These are phyloP conservation scores for Tiliacea aurago DNA, from an alignment of 2,888 invertebrate genomes.

Conservation along the genomic window DNA sequence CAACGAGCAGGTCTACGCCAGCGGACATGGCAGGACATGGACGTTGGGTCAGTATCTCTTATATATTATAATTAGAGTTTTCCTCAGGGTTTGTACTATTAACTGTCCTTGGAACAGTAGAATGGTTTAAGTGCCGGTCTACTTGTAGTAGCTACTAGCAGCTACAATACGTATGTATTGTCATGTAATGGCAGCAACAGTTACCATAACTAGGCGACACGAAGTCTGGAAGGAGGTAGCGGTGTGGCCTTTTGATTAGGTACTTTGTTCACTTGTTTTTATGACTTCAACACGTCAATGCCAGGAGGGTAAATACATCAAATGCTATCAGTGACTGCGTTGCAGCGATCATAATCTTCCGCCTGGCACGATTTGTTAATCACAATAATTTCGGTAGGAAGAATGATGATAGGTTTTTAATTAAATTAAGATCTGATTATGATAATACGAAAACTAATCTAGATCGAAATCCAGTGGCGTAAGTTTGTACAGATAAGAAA, in stretches of 20 bases:
- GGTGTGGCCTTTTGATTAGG: neutral
- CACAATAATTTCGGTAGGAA: slow-evolving; percentile 17
- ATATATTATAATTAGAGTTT: neutral
- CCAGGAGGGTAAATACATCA: too few relatives aligned
- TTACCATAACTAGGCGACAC: neutral
- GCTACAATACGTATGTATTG: too few relatives aligned
- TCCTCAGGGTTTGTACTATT: neutral
- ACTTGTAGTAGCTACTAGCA: neutral
- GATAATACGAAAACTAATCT: slow-evolving; percentile 19
- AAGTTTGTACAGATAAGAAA: slow-evolving; percentile 3
- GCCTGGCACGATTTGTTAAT: slow-evolving; percentile 16
- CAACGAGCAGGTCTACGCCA: slow-evolving; percentile 72
- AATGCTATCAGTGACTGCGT: slow-evolving; percentile 5
- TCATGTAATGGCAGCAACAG: neutral
- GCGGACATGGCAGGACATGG: slow-evolving; percentile 84
- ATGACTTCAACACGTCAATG: neutral
- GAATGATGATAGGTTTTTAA: slow-evolving; percentile 11
- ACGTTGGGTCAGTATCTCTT: slow-evolving; percentile 65
- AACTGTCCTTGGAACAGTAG: too few relatives aligned
- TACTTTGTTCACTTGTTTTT: neutral
- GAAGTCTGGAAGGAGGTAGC: neutral
- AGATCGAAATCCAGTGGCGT: slow-evolving; percentile 1
- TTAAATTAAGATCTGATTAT: slow-evolving; percentile 10
- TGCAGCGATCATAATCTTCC: slow-evolving; percentile 19
- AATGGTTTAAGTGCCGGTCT: too few relatives aligned